A percentile compares a stretch with the other conserved stretches of the same genome.
phyloP scores from a whole-genome alignment of 2,888 invertebrate genomes.

The Eupithecia insigniata region DNA sequence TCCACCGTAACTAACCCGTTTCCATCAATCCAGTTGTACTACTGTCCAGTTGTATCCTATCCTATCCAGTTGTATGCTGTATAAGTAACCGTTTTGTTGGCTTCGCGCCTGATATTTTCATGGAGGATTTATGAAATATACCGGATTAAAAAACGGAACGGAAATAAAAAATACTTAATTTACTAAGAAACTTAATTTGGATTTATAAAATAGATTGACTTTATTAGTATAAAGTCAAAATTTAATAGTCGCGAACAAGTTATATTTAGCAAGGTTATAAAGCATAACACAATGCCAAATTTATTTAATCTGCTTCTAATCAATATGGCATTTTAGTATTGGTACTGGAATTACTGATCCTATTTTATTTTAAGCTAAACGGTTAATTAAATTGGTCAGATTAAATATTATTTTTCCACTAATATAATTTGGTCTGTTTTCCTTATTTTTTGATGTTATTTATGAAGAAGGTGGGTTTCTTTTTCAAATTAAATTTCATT shows the following conservation, averaged over 20 bases:
- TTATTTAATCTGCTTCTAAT: neutral
- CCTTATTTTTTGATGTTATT: no score
- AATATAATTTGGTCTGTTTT: no score
- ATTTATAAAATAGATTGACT: neutral
- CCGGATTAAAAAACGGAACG: no score
- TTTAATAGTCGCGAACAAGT: neutral
- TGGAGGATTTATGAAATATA: neutral
- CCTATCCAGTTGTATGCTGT: no score
- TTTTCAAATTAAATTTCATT: no score
- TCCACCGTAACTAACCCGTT: constrained; percentile 1
- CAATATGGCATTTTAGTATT: neutral
- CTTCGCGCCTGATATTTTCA: no score
- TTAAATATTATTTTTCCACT: no score
- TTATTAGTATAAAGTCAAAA: neutral
- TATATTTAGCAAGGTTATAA: neutral
- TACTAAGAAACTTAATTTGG: neutral
- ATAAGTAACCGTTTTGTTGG: neutral
- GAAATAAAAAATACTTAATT: no score
- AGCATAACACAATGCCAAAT: neutral
- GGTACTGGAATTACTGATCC: neutral
- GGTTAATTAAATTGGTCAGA: no score
- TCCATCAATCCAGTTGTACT: neutral
- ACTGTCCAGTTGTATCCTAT: no score
- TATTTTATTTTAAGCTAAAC: neutral
- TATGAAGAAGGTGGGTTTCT: no score